Conservation (phyloP, 2,888 invertebrate species). For the Stramonita haemastoma region DNA sequence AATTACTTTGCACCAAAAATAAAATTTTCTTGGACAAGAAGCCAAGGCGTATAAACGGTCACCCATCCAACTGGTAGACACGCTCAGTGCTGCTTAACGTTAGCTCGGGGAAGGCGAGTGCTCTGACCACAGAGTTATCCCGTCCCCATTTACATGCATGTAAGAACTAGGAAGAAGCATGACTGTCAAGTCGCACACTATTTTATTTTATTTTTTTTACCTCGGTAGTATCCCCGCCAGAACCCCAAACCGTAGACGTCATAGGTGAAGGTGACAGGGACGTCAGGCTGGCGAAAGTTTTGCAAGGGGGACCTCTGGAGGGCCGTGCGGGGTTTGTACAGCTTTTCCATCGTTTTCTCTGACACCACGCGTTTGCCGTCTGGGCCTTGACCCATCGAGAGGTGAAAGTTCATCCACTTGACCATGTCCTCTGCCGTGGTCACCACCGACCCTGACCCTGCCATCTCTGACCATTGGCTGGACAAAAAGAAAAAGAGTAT, state of each 20-base stretch:
- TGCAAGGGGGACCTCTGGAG: conserved; percentile 48
- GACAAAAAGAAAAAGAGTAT: not conserved
- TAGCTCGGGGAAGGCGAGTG: no score
- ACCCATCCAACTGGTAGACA: no score
- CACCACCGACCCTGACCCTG: conserved; percentile 69
- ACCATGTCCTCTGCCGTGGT: conserved; percentile 69
- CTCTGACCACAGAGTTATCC: no score
- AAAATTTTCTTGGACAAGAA: no score
- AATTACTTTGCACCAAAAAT: no score
- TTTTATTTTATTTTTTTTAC: no score
- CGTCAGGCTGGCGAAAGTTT: conserved; percentile 58
- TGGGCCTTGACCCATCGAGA: conserved; percentile 58
- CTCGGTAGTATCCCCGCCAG: conserved; percentile 71
- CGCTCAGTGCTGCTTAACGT: no score
- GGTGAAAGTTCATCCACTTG: conserved; percentile 71
- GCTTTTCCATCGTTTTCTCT: conserved; percentile 52
- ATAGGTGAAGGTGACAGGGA: conserved; percentile 63
- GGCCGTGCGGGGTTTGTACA: conserved; percentile 56
- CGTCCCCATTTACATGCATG: no score
- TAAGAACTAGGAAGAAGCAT: no score
- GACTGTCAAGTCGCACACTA: no score
- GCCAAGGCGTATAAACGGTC: no score
- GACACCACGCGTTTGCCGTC: conserved; percentile 56
- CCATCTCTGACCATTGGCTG: conserved; percentile 64
- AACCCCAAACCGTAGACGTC: conserved; percentile 69